Percentiles rank a stretch among this genome's conserved stretches.
Evolutionary conservation across 2,113 vertebrate genomes (phyloP).

Genomic region (Origma solitaria): DNA sequence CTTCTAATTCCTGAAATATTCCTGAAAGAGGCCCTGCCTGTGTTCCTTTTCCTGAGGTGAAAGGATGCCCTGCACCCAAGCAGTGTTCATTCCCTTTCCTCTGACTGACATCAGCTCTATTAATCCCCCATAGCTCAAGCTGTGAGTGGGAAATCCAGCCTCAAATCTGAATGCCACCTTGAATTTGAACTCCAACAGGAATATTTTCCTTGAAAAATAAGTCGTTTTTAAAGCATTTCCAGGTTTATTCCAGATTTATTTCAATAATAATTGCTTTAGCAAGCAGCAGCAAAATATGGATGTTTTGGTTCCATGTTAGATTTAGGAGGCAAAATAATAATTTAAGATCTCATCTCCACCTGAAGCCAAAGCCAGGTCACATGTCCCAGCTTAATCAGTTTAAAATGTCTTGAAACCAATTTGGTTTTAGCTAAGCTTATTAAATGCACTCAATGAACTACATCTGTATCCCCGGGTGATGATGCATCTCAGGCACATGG

Average conservation of each 20-base stretch:
- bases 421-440: background rate
- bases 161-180: background rate
- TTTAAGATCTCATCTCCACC: background rate
- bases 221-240: background rate
- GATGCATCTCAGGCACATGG: background rate
- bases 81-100: background rate
- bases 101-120: background rate
- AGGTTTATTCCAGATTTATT: background rate
- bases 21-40: background rate
- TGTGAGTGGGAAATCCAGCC: background rate
- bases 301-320: background rate
- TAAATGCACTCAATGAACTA: background rate
- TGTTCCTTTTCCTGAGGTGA: background rate
- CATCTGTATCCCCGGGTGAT: background rate
- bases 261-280: background rate
- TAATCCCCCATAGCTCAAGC: background rate
- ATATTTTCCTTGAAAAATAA: background rate
- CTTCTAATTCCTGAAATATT: background rate
- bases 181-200: background rate
- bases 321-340: background rate
- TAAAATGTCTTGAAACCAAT: background rate
- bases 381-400: background rate
- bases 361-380: background rate
- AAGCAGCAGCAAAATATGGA: background rate
- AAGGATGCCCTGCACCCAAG: background rate